A percentile compares a stretch with the other conserved stretches of the same genome.
phyloP scores from a whole-genome alignment of 2,888 invertebrate genomes.

The Agriotes lineatus region DNA sequence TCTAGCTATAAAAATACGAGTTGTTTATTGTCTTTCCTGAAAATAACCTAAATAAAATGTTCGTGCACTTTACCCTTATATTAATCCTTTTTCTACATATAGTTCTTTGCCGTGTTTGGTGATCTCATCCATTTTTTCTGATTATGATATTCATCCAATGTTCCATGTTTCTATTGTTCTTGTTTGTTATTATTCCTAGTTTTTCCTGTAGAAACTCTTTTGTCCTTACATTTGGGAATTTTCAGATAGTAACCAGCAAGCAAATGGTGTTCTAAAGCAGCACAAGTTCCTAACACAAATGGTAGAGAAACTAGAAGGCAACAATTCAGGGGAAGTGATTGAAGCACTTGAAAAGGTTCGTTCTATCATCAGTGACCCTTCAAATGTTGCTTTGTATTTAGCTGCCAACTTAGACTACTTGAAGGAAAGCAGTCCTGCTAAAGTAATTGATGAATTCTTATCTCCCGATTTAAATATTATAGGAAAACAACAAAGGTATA shows the following conservation, averaged over 20 bases:
- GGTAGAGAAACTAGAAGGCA: constrained; percentile 72
- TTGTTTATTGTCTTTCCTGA: no score
- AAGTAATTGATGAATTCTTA: constrained; percentile 53
- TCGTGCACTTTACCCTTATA: no score
- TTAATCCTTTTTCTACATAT: no score
- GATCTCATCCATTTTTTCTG: no score
- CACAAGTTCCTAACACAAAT: constrained; percentile 80
- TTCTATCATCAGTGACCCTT: constrained; percentile 70
- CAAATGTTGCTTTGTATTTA: constrained; percentile 78
- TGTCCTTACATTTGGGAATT: no score
- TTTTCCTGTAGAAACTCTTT: background rate
- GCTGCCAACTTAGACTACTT: constrained; percentile 78
- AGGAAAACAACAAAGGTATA: constrained; percentile 38
- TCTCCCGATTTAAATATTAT: constrained; percentile 32
- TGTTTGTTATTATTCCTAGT: no score
- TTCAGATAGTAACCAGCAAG: constrained; percentile 79
- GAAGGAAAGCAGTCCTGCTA: constrained; percentile 66
- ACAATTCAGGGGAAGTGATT: constrained; percentile 66
- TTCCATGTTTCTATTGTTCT: no score
- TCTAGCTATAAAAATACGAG: no score
- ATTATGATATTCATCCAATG: no score
- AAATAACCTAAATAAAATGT: no score
- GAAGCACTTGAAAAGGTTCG: constrained; percentile 72
- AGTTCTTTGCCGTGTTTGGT: no score
- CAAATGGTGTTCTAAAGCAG: constrained; percentile 80